Conservation (phyloP, 2,797 vertebrate genomes). For the Rousettus madagascariensis region DNA sequence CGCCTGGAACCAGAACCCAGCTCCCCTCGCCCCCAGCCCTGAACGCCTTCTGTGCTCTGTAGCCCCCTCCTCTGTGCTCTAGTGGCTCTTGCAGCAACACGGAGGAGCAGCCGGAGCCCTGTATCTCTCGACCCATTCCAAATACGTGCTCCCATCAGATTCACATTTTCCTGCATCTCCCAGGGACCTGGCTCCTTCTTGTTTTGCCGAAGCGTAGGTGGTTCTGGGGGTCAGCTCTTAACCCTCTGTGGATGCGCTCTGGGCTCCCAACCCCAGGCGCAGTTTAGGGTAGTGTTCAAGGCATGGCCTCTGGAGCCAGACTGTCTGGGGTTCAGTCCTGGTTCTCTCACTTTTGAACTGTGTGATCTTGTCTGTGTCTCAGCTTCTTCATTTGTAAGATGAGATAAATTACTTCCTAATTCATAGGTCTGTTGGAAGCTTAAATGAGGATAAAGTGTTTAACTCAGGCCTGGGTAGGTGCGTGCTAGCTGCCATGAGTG, state of each 20-base stretch:
- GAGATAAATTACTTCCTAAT: not conserved
- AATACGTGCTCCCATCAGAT: too few relatives aligned
- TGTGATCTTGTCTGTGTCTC: not conserved
- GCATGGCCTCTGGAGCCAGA: not conserved
- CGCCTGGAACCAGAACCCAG: not conserved
- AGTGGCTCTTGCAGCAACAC: not conserved
- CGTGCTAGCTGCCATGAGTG: not conserved
- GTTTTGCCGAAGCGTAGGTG: not conserved
- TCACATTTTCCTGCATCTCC: not conserved
- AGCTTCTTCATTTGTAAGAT: not conserved
- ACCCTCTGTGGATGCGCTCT: not conserved
- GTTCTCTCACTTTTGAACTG: not conserved
- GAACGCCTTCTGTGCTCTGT: not conserved
- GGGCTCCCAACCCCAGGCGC: not conserved
- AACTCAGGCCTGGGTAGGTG: not conserved
- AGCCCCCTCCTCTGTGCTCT: not conserved
- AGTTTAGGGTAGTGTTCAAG: not conserved
- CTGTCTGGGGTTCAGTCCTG: not conserved
- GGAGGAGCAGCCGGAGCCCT: rapidly evolving
- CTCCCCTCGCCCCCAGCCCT: not conserved
- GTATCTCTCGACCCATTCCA: not conserved
- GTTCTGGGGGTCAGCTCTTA: not conserved
- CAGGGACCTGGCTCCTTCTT: not conserved
- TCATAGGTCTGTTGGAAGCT: not conserved
- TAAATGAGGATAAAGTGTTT: not conserved